Conservation (phyloP, 2,797 vertebrate species). For the Toxotes lorentzi region DNA sequence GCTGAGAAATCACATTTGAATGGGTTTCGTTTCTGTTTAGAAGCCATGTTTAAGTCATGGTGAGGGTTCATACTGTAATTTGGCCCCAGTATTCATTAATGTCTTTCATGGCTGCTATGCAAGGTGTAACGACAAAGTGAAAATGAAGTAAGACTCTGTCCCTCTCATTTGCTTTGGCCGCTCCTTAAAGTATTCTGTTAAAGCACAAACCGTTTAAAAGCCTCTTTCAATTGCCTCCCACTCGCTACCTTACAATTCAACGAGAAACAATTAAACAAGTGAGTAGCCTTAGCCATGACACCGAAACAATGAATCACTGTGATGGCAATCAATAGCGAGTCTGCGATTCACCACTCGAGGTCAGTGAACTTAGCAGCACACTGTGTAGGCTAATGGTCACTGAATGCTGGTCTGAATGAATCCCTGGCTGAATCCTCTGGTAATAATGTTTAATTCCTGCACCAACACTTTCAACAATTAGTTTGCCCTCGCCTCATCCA, state of each 20-base stretch:
- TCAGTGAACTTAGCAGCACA: conserved; percentile 67
- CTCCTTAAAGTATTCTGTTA: conserved; percentile 54
- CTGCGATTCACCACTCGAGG: conserved; percentile 73
- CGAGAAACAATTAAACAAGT: conserved; percentile 76
- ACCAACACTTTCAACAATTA: conserved; percentile 92
- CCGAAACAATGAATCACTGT: conserved; percentile 63
- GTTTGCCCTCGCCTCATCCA: conserved; percentile 86
- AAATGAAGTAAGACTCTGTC: conserved; percentile 29
- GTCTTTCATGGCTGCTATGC: conserved; percentile 2
- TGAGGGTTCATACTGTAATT: neutral
- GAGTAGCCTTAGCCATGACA: conserved; percentile 68
- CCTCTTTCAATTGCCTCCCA: conserved; percentile 73
- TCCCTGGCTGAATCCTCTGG: conserved; percentile 89
- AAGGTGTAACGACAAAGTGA: conserved; percentile 19
- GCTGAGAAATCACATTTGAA: conserved; percentile 10
- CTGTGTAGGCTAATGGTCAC: conserved; percentile 89
- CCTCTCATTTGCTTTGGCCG: conserved; percentile 53
- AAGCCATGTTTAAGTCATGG: neutral
- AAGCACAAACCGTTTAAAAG: conserved; percentile 57
- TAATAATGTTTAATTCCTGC: conserved; percentile 94
- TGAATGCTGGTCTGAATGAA: conserved; percentile 84
- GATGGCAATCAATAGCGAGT: conserved; percentile 79
- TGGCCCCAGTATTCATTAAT: conserved; percentile 1
- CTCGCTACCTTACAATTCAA: conserved; percentile 78
- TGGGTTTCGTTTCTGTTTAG: conserved; percentile 3